Conservation (phyloP, 2,888 invertebrate genomes). For the Catocala sponsa region DNA sequence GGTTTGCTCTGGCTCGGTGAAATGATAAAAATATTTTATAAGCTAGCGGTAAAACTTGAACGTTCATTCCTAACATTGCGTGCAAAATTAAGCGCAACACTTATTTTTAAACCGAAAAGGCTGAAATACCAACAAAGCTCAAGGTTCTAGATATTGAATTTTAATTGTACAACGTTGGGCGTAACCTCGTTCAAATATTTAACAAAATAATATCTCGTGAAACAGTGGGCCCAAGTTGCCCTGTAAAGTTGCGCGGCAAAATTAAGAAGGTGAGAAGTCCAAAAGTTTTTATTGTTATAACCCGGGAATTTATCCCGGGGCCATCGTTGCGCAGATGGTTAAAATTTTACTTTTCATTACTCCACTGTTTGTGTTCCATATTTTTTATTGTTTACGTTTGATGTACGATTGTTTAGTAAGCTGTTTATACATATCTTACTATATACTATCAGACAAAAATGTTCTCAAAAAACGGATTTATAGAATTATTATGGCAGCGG, state of each 20-base stretch:
- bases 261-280: slow-evolving; percentile 70
- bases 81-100: background rate
- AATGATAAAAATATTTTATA: too few species aligned
- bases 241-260: slow-evolving; percentile 56
- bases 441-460: too few species aligned
- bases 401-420: slow-evolving; percentile 15
- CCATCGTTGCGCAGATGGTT: slow-evolving; percentile 57
- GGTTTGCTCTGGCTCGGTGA: too few species aligned
- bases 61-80: too few species aligned
- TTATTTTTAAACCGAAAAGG: background rate
- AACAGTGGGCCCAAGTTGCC: slow-evolving; percentile 44
- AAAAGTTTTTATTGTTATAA: slow-evolving; percentile 73
- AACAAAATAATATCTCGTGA: slow-evolving; percentile 49
- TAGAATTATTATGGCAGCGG: too few species aligned
- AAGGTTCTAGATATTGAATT: slow-evolving; percentile 44
- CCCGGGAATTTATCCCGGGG: slow-evolving; percentile 59
- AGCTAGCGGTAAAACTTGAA: too few species aligned
- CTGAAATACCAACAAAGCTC: slow-evolving; percentile 24
- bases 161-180: slow-evolving; percentile 41
- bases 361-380: slow-evolving; percentile 42
- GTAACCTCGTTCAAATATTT: slow-evolving; percentile 51
- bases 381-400: slow-evolving; percentile 36
- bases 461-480: too few species aligned
- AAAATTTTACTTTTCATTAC: slow-evolving; percentile 67
- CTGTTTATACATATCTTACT: background rate